Evolutionary conservation across 2,113 vertebrate genomes (phyloP).

Genomic region (Empidonax traillii): DNA sequence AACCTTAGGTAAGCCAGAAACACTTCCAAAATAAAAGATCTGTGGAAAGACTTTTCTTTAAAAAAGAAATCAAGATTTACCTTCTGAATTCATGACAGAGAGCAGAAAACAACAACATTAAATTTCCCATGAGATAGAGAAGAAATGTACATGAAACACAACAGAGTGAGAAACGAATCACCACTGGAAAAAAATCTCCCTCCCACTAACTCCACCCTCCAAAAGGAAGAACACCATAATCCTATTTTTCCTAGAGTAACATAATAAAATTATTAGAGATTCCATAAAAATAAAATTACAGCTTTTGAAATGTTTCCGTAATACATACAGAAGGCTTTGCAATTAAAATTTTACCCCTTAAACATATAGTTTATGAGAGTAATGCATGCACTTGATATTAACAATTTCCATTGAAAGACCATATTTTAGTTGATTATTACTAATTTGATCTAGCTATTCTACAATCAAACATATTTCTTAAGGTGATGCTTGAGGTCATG

Average conservation of each 20-base stretch:
- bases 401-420: background rate
- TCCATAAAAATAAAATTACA: background rate
- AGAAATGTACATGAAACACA: background rate
- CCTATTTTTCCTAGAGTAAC: background rate
- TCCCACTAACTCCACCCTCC: background rate
- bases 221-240: background rate
- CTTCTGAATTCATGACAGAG: background rate
- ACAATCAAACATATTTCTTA: background rate
- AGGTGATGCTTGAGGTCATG: background rate
- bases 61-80: background rate
- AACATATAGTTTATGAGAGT: background rate
- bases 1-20: background rate
- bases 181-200: background rate
- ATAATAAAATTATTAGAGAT: background rate
- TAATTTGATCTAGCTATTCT: background rate
- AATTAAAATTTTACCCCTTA: background rate
- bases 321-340: background rate
- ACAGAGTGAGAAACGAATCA: background rate
- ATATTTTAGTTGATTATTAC: background rate
- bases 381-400: background rate
- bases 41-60: background rate
- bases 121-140: background rate
- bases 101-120: background rate
- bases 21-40: background rate
- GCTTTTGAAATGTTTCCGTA: background rate